Evolutionary conservation across 2,113 vertebrate species (phyloP).

Genomic region (Brachirus orientalis): DNA sequence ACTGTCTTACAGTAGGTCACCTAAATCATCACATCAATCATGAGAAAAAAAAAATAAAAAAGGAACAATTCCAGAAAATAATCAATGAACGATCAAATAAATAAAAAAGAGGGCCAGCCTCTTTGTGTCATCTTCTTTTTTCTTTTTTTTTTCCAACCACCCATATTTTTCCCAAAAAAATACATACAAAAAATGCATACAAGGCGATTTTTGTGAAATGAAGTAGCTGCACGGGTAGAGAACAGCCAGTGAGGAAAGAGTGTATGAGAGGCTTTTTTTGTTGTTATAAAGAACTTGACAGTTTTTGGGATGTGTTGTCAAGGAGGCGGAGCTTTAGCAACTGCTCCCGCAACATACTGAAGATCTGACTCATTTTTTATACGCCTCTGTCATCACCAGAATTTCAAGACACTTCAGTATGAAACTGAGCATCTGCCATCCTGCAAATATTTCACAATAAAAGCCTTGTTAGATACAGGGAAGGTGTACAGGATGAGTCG

Average conservation of each 20-base stretch:
- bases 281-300: background rate
- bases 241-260: slow-evolving; percentile 55
- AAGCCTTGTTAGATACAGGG: too few species aligned
- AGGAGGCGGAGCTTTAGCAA: too few species aligned
- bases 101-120: slow-evolving; percentile 80
- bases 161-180: slow-evolving; percentile 36
- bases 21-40: slow-evolving; percentile 60
- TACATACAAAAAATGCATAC: slow-evolving; percentile 69
- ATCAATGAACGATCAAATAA: slow-evolving; percentile 74
- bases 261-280: background rate
- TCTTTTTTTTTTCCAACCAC: slow-evolving; percentile 53
- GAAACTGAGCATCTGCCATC: too few species aligned
- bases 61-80: slow-evolving; percentile 64
- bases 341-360: too few species aligned
- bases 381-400: too few species aligned
- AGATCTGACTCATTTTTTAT: too few species aligned
- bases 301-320: slow-evolving; percentile 15
- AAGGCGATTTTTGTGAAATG: slow-evolving; percentile 78
- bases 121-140: slow-evolving; percentile 55
- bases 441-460: too few species aligned
- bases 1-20: slow-evolving; percentile 41
- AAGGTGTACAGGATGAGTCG: too few species aligned
- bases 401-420: too few species aligned
- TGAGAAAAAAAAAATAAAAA: slow-evolving; percentile 64
- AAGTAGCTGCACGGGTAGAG: slow-evolving; percentile 65